These are phyloP conservation scores for Psilopsiagon aurifrons DNA, from an alignment of 2,113 vertebrate species.

Conservation along the genomic window DNA sequence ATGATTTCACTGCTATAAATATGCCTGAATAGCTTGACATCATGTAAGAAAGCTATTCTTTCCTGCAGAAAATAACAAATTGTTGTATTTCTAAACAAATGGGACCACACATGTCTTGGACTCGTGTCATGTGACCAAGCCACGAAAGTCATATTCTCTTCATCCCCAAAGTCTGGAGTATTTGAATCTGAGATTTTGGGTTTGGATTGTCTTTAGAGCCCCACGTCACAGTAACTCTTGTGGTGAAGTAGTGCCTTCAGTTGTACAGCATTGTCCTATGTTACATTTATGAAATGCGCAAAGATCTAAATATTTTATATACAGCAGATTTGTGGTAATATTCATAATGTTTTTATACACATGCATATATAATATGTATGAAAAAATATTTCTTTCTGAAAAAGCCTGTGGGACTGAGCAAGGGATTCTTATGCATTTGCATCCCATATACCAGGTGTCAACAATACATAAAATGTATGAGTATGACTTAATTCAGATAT, in stretches of 20 bases:
- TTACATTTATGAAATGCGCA: background rate
- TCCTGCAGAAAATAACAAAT: background rate
- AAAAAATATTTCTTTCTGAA: background rate
- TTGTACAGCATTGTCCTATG: background rate
- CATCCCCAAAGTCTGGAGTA: background rate
- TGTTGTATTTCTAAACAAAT: background rate
- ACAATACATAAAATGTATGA: background rate
- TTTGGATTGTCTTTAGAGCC: conserved; percentile 8
- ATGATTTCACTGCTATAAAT: conserved; percentile 5
- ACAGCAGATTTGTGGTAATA: background rate
- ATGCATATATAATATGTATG: background rate
- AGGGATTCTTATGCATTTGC: background rate
- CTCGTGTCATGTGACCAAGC: conserved; percentile 4
- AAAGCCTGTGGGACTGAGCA: background rate
- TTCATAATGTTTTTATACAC: background rate
- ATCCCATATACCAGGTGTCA: background rate
- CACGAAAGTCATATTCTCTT: background rate
- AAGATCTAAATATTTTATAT: background rate
- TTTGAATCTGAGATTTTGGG: background rate
- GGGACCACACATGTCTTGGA: conserved; percentile 1
- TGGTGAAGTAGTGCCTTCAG: background rate
- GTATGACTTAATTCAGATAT: background rate
- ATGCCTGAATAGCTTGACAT: background rate
- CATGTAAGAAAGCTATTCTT: conserved; percentile 23
- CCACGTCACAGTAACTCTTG: background rate